phyloP scores from a whole-genome alignment of 2,797 vertebrate genomes.

The Nyctalus aviator region DNA sequence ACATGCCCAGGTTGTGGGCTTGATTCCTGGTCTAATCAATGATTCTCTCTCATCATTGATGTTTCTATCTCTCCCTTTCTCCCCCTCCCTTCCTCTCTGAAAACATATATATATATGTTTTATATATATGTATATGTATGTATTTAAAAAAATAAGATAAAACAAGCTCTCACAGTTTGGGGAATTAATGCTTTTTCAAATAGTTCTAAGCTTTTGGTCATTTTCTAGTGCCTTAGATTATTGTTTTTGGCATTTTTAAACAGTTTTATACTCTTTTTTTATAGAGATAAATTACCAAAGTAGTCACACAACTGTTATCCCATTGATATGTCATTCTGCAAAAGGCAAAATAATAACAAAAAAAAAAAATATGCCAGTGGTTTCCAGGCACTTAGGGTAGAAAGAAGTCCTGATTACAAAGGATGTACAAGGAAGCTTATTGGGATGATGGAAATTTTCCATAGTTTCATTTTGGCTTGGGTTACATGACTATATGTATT shows the following conservation, averaged over 20 bases:
- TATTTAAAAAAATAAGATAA: too few relatives aligned
- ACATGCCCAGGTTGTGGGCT: too few relatives aligned
- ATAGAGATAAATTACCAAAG: neutral
- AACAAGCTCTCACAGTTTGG: neutral
- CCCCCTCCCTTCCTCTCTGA: too few relatives aligned
- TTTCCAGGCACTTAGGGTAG: neutral
- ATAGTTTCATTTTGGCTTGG: neutral
- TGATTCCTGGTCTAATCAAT: too few relatives aligned
- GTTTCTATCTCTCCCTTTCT: too few relatives aligned
- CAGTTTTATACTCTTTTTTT: neutral
- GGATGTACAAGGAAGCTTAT: neutral
- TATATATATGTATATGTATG: too few relatives aligned
- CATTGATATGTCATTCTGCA: neutral
- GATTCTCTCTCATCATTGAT: too few relatives aligned
- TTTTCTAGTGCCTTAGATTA: neutral
- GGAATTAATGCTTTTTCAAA: slow-evolving; percentile 3
- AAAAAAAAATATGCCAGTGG: neutral
- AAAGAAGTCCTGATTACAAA: neutral
- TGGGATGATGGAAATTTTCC: neutral
- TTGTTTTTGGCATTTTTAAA: neutral
- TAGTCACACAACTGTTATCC: neutral
- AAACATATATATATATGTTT: too few relatives aligned
- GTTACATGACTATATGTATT: neutral
- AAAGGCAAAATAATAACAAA: slow-evolving; percentile 9
- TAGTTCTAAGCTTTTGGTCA: neutral